phyloP scores from a whole-genome alignment of 1,140 invertebrate genomes.

The roundworm (Caenorhabditis elegans) region WBcel235 BX284604.4:15062501-15063000 shows the following conservation, averaged over 20 bases:
- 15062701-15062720: constrained; percentile 39
- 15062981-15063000: too few relatives aligned
- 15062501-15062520: too few relatives aligned
- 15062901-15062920: background rate
- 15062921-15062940: constrained; percentile 36
- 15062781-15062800: constrained; percentile 69
- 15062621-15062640: constrained; percentile 68
- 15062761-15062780: constrained; percentile 67
- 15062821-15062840: constrained; percentile 31
- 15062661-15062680: constrained; percentile 64
- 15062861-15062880: constrained; percentile 70
- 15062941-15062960: too few relatives aligned
- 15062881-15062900: constrained; percentile 55
- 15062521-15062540: too few relatives aligned
- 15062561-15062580: constrained; percentile 57
- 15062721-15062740: constrained; percentile 34
- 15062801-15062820: constrained; percentile 68
- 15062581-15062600: constrained; percentile 68
- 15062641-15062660: constrained; percentile 69
- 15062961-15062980: too few relatives aligned
- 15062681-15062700: background rate
- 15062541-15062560: background rate
- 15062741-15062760: background rate
- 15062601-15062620: constrained; percentile 70
- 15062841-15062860: constrained; percentile 69